Evolutionary conservation across 2,113 vertebrate genomes (phyloP).

Genomic region (Podarcis cretensis): DNA sequence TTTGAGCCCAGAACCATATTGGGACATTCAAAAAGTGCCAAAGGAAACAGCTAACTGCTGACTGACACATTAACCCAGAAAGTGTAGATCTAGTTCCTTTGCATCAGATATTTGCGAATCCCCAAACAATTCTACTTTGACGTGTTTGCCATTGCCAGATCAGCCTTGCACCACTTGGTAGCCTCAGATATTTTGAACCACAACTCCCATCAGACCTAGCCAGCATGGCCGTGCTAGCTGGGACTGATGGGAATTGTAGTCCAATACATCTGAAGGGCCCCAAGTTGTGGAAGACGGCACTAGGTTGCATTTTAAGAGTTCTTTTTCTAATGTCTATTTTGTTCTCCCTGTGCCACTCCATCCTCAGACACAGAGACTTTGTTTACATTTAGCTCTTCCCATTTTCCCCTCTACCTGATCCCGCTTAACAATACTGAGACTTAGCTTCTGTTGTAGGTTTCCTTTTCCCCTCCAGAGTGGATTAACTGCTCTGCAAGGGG

Average conservation of each 20-base stretch:
- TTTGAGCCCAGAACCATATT: not conserved
- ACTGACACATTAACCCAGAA: not conserved
- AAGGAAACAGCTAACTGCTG: not conserved
- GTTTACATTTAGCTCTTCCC: not conserved
- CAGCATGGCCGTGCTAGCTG: too few species aligned
- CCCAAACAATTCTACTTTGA: not conserved
- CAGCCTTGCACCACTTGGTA: too few species aligned
- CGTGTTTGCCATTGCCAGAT: not conserved
- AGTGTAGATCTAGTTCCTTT: not conserved
- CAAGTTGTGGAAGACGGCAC: too few species aligned
- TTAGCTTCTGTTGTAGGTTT: not conserved
- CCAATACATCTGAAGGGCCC: too few species aligned
- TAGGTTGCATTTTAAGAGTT: too few species aligned
- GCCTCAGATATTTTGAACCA: too few species aligned
- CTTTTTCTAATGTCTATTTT: not conserved
- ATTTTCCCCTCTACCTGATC: not conserved
- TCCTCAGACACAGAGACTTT: not conserved
- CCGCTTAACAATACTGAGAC: constrained; percentile 17
- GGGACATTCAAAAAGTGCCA: not conserved
- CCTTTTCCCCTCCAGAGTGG: not conserved
- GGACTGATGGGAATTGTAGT: too few species aligned
- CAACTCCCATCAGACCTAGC: too few species aligned
- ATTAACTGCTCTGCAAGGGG: constrained; percentile 49
- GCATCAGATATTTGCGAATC: too few species aligned
- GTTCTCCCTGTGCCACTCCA: not conserved